Evolutionary conservation across 1,140 invertebrate genomes (phyloP).

Genomic region (Liolophura sinensis): DNA sequence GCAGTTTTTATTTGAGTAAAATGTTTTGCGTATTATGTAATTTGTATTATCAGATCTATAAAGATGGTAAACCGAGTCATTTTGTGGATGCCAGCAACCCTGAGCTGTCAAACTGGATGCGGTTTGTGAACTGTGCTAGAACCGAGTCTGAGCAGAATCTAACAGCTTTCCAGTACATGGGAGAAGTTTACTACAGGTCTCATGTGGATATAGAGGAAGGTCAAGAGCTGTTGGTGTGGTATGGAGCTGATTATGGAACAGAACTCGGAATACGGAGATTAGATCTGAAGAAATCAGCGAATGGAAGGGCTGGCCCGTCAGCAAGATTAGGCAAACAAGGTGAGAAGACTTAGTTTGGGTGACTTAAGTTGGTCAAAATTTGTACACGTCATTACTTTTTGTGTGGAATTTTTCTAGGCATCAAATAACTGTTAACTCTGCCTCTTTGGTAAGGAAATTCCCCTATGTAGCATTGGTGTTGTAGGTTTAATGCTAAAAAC

Average conservation of each 20-base stretch:
- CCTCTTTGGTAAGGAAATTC: too few species aligned
- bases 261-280: slow-evolving; percentile 37
- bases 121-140: slow-evolving; percentile 66
- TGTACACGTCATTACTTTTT: too few species aligned
- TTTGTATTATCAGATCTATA: slow-evolving; percentile 27
- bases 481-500: too few species aligned
- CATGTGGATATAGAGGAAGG: slow-evolving; percentile 36
- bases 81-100: slow-evolving; percentile 61
- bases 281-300: too few species aligned
- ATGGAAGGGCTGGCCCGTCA: too few species aligned
- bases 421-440: too few species aligned
- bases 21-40: background rate
- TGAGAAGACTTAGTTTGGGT: too few species aligned
- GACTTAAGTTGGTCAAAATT: too few species aligned
- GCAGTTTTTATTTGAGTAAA: too few species aligned
- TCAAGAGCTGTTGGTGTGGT: slow-evolving; percentile 65
- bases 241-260: slow-evolving; percentile 61
- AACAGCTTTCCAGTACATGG: slow-evolving; percentile 64
- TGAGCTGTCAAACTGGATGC: slow-evolving; percentile 64
- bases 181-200: slow-evolving; percentile 63
- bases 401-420: too few species aligned
- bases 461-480: too few species aligned
- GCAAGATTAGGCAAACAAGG: too few species aligned
- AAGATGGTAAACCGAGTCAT: slow-evolving; percentile 36
- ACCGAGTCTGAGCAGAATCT: slow-evolving; percentile 64